These are phyloP conservation scores for Drosophila dunni DNA, from an alignment of 1,140 invertebrate species.

Conservation along the genomic window DNA sequence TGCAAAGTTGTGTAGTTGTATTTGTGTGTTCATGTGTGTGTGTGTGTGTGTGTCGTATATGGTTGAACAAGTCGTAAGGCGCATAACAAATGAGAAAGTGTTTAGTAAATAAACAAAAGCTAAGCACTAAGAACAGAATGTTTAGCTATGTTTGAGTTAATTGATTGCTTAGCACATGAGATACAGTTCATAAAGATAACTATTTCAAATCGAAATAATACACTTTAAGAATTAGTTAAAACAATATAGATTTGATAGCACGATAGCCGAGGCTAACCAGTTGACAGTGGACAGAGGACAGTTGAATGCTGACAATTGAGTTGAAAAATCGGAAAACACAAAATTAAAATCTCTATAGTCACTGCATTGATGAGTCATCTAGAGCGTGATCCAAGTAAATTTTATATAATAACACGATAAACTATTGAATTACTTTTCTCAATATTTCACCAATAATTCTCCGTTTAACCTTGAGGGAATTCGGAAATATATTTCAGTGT, in stretches of 20 bases:
- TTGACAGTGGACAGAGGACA: slow-evolving; percentile 34
- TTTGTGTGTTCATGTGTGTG: slow-evolving; percentile 11
- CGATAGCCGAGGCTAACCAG: slow-evolving; percentile 44
- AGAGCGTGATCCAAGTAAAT: slow-evolving; percentile 11
- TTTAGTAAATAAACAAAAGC: slow-evolving; percentile 49
- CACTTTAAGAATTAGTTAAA: slow-evolving; percentile 40
- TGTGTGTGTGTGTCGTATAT: slow-evolving; percentile 16
- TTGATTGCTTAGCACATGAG: slow-evolving; percentile 47
- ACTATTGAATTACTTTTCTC: slow-evolving; percentile 1
- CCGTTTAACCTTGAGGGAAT: slow-evolving; percentile 26
- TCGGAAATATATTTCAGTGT: slow-evolving; percentile 17
- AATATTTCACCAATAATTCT: slow-evolving; percentile 5
- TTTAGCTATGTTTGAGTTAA: slow-evolving; percentile 58
- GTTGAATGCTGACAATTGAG: neutral
- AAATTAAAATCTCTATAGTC: neutral
- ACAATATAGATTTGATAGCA: slow-evolving; percentile 20
- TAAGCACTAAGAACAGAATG: slow-evolving; percentile 54
- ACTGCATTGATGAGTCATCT: no score
- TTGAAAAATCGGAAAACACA: neutral
- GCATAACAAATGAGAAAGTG: slow-evolving; percentile 73
- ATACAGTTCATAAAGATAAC: slow-evolving; percentile 18
- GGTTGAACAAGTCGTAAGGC: slow-evolving; percentile 60
- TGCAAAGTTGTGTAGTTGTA: slow-evolving; percentile 55
- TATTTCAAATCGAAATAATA: slow-evolving; percentile 34
- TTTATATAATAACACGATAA: neutral